Evolutionary conservation across 2,113 vertebrate genomes (phyloP).

Genomic region (Morone saxatilis): DNA sequence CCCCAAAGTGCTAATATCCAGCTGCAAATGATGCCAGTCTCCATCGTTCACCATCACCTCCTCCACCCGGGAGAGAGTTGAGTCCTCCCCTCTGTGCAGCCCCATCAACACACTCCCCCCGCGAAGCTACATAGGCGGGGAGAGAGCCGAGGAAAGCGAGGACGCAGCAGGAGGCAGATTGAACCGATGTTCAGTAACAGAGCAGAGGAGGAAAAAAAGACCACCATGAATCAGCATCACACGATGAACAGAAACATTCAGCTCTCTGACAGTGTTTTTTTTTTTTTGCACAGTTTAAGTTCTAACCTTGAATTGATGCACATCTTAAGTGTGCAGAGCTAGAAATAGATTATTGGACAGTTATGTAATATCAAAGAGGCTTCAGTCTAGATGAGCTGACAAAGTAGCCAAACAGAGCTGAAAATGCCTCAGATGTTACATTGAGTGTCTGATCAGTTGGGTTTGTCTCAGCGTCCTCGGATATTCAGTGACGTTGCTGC

Average conservation of each 20-base stretch:
- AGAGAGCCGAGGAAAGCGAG: background rate
- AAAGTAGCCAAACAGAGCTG: background rate
- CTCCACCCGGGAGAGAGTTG: constrained; percentile 85
- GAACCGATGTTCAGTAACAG: constrained; percentile 20
- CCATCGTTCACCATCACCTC: constrained; percentile 89
- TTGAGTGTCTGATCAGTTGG: background rate
- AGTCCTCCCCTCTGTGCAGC: constrained; percentile 86
- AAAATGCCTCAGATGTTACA: constrained; percentile 1
- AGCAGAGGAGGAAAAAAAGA: constrained; percentile 3
- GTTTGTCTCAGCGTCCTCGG: constrained; percentile 20
- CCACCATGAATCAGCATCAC: constrained; percentile 15
- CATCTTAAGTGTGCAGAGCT: constrained; percentile 19
- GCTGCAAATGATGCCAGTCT: constrained; percentile 90
- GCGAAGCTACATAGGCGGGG: constrained; percentile 81
- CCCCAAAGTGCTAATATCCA: constrained; percentile 84
- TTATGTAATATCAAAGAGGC: constrained; percentile 48
- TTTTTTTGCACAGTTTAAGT: background rate
- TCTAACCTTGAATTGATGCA: constrained; percentile 13
- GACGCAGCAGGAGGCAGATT: constrained; percentile 49
- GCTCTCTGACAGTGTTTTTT: background rate
- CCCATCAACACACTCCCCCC: constrained; percentile 87
- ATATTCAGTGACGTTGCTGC: constrained; percentile 19
- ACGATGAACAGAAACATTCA: constrained; percentile 8
- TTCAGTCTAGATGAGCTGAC: constrained; percentile 3
- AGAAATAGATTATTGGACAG: constrained; percentile 29